Conservation (phyloP, 2,797 vertebrate species). For the Hybognathus amarus region DNA sequence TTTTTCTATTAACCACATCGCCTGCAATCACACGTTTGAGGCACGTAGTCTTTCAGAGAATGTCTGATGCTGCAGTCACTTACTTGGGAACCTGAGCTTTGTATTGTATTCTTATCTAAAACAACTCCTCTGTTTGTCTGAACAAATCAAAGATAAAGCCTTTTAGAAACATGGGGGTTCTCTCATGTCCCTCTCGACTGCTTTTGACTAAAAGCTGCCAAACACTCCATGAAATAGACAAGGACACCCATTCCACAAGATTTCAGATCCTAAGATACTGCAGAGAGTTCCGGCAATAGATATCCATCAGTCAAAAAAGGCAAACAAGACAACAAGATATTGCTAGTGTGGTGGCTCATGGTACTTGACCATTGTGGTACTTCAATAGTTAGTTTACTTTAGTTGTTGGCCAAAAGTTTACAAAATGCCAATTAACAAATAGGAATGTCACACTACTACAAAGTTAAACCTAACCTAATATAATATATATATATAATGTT, state of each 20-base stretch:
- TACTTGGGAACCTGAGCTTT: constrained; percentile 60
- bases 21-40: not conserved
- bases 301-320: constrained; percentile 64
- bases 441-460: not conserved
- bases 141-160: constrained; percentile 52
- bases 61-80: constrained; percentile 56
- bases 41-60: constrained; percentile 26
- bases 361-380: not conserved
- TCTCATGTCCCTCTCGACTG: constrained; percentile 74
- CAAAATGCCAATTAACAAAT: not conserved
- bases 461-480: constrained; percentile 10
- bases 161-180: constrained; percentile 69
- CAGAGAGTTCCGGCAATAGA: constrained; percentile 70
- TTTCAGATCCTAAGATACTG: constrained; percentile 71
- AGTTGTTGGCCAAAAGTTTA: not conserved
- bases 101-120: constrained; percentile 57
- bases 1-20: not conserved
- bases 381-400: not conserved
- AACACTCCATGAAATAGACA: constrained; percentile 36
- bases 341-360: not conserved
- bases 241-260: constrained; percentile 64
- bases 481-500: constrained; percentile 19
- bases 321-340: not conserved
- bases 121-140: constrained; percentile 37
- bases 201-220: constrained; percentile 68